Evolutionary conservation across 2,113 vertebrate species (phyloP), one percentile per base, ranked within the genome.

Genomic region (Cromileptes altivelis): DNA sequence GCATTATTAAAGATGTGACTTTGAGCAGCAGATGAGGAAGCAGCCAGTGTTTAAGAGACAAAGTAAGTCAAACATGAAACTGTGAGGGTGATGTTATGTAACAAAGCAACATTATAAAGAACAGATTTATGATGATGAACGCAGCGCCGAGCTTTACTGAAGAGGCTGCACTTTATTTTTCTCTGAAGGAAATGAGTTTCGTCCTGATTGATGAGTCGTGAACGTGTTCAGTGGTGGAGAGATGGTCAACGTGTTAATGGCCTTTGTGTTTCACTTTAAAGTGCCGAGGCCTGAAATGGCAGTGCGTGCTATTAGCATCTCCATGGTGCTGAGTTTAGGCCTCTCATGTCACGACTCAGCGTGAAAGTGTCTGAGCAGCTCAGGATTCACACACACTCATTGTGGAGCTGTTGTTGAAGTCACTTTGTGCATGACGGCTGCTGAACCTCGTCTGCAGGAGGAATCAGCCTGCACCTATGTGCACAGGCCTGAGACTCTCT

Each of bases 331-430:
- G 3, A 3, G 23, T 64, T 23, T 4, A 9, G 7, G 33, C 53
- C 7, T 10, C n/a, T 57, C 11, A 0, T 58, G 73, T 58, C 49
- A 49, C 25, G 1, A 30, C 50, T 6, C 6, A 3, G 33, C 37
- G 37, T 37, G 1, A 50, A 73, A 74, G 14, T 6, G 21, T 61
- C 83, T 70, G 74, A 84, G n/a, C 47, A 0, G 68, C 42, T 85
- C 19, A 45, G 65, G 25, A 37, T 27, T 3, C 0, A 4, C 18
- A 81, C 64, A 14, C 76, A 6, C 6, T 4, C 15, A 18, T 30
- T 4, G 23, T 50, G 57, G 17, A 3, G 70, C 13, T 17, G n/a
- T 45, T 45, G 21, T 45, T 10, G 45, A 27, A 37, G 15, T 40
- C 33, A 4, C n/a, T 25, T 21, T 25, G 12, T 60, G 14, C 25